Percentiles rank a stretch among this genome's conserved stretches.
These are phyloP conservation scores for Myotis myotis DNA, from an alignment of 2,797 vertebrate species.

Conservation along the genomic window DNA sequence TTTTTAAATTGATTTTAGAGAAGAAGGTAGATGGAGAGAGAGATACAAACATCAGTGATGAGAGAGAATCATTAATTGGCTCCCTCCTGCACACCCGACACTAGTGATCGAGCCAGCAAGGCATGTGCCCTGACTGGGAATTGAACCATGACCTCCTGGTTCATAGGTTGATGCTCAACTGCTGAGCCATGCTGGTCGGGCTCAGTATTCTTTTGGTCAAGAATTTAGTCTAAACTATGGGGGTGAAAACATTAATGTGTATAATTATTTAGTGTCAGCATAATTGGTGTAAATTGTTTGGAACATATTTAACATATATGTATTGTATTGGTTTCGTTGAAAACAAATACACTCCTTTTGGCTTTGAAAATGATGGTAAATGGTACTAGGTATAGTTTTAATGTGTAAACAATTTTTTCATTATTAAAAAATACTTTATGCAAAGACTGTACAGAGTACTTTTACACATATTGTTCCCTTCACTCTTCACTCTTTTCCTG, in stretches of 20 bases:
- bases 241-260: background rate
- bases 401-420: background rate
- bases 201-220: background rate
- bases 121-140: no score
- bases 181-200: no score
- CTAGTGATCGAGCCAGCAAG: no score
- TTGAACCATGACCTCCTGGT: no score
- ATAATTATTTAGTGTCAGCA: background rate
- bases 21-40: no score
- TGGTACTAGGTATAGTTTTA: background rate
- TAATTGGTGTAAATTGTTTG: conserved; percentile 5
- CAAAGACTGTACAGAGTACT: background rate
- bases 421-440: background rate
- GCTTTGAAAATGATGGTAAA: conserved; percentile 32
- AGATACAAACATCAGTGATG: no score
- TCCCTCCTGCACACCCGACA: no score
- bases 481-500: background rate
- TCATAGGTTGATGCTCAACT: no score
- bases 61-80: no score
- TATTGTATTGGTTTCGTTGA: background rate
- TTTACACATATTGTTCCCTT: background rate
- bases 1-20: no score
- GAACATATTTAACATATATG: background rate
- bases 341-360: background rate
- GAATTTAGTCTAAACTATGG: background rate